Evolutionary conservation across 2,113 vertebrate genomes (phyloP), one percentile per base, ranked within the genome.

Genomic region (Haliaeetus leucogaster): DNA sequence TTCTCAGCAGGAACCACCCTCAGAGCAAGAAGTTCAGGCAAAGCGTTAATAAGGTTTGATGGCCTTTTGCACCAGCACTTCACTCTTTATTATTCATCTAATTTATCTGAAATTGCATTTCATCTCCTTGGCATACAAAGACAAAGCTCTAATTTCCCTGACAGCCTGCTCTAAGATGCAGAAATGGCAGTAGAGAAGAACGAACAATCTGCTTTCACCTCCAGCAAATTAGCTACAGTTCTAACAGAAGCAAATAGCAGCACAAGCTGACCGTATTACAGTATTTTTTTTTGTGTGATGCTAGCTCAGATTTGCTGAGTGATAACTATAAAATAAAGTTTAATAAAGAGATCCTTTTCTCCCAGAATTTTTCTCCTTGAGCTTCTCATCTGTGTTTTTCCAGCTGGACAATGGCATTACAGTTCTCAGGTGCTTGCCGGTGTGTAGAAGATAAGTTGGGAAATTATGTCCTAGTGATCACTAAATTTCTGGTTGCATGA

Each of bases 51-150:
- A 96, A 88, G 43, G 38, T 93, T 90, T 88, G 66, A 89, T 88
- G 67, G 56, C 38, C 61, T 93, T 94, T 95, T 91, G 61, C 73
- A 89, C 27, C 43, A 76, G 65, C n/a, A 88, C 16, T 93, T 96
- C 78, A 83, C 23, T 96, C 48, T 67, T 90, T 94, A 84, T 86
- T 95, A 97, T 93, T 97, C 13, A 82, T 78, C 71, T 93, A 94
- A 93, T 96, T 96, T 96, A 73, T 91, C 81, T 82, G 67, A 97
- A 96, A 95, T 89, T 10, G 7, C 47, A 93, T 81, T 96, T 96
- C 32, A 55, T 88, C 91, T 89, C 89, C 73, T 90, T 93, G 74
- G 48, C 48, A 63, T 76, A 70, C 16, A 82, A 85, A 94, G 71
- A 59, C 70, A 96, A 93, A 81, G 11, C 43, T 95, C 74, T 92